Evolutionary conservation across 2,888 invertebrate species (phyloP).

Genomic region (Parnassius mnemosyne): DNA sequence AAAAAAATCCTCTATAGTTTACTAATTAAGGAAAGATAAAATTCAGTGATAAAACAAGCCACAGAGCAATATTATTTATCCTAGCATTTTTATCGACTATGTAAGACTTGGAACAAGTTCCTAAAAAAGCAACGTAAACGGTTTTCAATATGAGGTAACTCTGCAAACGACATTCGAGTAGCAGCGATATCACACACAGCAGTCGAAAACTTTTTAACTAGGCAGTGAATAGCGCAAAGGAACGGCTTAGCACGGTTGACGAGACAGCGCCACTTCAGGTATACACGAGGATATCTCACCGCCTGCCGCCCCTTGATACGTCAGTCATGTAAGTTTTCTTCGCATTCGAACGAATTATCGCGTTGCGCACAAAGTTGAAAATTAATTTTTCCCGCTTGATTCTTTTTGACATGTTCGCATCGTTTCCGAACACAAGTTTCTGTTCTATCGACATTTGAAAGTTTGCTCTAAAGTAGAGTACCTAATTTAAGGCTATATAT

Average conservation of each 20-base stretch:
- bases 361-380: slow-evolving; percentile 46
- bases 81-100: not conserved
- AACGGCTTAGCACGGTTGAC: slow-evolving; percentile 59
- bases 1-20: too few species aligned
- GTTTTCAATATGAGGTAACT: not conserved
- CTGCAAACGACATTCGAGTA: slow-evolving; percentile 42
- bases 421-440: slow-evolving; percentile 13
- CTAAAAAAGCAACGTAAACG: not conserved
- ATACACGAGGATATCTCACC: slow-evolving; percentile 50
- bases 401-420: slow-evolving; percentile 23
- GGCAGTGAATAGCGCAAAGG: slow-evolving; percentile 41
- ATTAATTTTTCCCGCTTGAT: slow-evolving; percentile 43
- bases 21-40: too few species aligned
- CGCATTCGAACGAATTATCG: slow-evolving; percentile 43
- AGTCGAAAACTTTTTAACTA: slow-evolving; percentile 68
- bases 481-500: too few species aligned
- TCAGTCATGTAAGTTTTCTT: slow-evolving; percentile 72
- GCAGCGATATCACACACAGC: slow-evolving; percentile 54
- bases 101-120: too few species aligned
- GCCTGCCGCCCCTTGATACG: slow-evolving; percentile 64
- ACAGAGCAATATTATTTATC: too few species aligned
- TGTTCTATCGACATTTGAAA: slow-evolving; percentile 13
- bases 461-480: not conserved
- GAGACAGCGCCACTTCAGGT: slow-evolving; percentile 54
- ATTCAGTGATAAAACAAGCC: too few species aligned